These are phyloP conservation scores for Oreotragus oreotragus DNA, from an alignment of 2,113 vertebrate genomes.

Conservation along the genomic window DNA sequence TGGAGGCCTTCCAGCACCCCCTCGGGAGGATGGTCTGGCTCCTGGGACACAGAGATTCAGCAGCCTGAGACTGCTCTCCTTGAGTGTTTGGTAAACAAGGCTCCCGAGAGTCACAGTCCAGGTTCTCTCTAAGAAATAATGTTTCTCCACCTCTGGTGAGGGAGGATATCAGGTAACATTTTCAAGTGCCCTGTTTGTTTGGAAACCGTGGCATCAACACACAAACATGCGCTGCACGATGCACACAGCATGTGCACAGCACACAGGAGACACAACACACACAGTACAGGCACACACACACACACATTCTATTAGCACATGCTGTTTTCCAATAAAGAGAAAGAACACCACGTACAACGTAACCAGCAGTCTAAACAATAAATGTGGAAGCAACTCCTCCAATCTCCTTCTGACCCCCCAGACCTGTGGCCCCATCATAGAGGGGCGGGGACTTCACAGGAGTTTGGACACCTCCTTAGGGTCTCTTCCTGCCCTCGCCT, in stretches of 20 bases:
- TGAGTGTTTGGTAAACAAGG: neutral
- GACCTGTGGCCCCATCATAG: accelerated
- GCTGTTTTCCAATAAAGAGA: neutral
- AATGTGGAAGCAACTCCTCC: neutral
- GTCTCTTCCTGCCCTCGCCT: neutral
- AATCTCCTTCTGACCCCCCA: accelerated
- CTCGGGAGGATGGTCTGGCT: accelerated
- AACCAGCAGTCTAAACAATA: accelerated
- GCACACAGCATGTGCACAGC: neutral
- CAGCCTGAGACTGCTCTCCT: accelerated
- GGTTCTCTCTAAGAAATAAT: no score
- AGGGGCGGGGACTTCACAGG: neutral
- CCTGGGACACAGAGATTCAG: neutral
- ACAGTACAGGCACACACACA: no score
- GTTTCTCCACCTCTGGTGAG: neutral
- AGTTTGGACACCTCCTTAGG: neutral
- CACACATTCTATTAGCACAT: neutral
- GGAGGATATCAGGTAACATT: no score
- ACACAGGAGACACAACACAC: no score
- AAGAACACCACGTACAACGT: accelerated
- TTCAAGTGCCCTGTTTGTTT: accelerated
- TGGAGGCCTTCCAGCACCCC: no score
- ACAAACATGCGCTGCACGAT: accelerated
- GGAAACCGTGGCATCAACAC: accelerated
- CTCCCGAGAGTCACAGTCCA: neutral